Conservation (phyloP, 2,888 invertebrate genomes). For the Harpagoxenus sublaevis region DNA sequence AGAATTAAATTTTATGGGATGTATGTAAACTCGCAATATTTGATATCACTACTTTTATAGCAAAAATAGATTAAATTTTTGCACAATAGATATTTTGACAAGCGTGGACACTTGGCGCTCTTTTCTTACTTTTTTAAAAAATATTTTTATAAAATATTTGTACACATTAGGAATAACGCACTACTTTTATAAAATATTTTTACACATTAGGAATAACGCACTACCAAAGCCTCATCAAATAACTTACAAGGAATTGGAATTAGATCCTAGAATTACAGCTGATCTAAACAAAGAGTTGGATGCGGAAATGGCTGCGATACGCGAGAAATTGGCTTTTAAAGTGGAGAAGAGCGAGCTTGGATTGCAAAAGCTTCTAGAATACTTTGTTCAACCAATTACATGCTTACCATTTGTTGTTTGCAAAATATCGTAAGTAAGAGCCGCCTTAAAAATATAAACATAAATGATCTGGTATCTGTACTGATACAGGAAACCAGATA, state of each 20-base stretch:
- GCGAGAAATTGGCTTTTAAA: slow-evolving; percentile 90
- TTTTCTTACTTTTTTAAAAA: no score
- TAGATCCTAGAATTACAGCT: slow-evolving; percentile 90
- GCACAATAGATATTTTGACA: no score
- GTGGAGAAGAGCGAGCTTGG: slow-evolving; percentile 90
- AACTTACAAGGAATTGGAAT: slow-evolving; percentile 88
- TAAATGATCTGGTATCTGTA: background rate
- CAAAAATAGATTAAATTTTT: no score
- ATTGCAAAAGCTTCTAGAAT: slow-evolving; percentile 89
- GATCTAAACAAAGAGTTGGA: slow-evolving; percentile 89
- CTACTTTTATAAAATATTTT: slow-evolving; percentile 82
- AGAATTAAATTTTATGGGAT: no score
- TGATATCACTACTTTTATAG: no score
- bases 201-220: slow-evolving; percentile 87
- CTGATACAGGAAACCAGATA: slow-evolving; percentile 73
- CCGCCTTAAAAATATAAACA: background rate
- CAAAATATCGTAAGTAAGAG: slow-evolving; percentile 79
- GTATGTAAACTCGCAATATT: no score
- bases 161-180: slow-evolving; percentile 87
- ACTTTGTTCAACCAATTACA: slow-evolving; percentile 89
- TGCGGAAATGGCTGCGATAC: slow-evolving; percentile 89
- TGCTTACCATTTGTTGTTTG: slow-evolving; percentile 82
- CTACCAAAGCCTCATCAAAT: slow-evolving; percentile 89
- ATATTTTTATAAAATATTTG: background rate
- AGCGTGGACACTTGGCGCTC: no score